These are phyloP conservation scores for Sinocyclocheilus anophthalmus DNA, from an alignment of 2,113 vertebrate species.

Conservation along the genomic window DNA sequence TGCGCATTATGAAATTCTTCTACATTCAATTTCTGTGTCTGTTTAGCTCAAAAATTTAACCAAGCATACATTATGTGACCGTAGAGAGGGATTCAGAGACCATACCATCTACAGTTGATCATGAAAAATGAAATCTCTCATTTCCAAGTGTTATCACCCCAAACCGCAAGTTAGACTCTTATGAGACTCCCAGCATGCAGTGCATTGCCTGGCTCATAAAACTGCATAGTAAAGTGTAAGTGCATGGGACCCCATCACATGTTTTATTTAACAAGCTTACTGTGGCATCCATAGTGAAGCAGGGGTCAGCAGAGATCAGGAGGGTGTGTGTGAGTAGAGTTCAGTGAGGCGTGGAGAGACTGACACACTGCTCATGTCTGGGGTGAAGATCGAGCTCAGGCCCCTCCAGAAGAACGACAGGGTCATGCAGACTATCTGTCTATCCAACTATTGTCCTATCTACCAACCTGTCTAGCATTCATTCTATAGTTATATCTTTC, in stretches of 20 bases:
- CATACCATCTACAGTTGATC: too few species aligned
- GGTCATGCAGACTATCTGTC: neutral
- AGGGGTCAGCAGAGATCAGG: slow-evolving; percentile 11
- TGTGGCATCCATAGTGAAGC: slow-evolving; percentile 7
- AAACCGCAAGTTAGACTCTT: neutral
- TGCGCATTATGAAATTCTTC: too few species aligned
- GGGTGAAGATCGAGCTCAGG: neutral
- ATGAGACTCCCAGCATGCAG: neutral
- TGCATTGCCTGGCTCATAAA: neutral
- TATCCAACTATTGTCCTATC: neutral
- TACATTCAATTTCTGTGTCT: neutral
- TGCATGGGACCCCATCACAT: slow-evolving; percentile 36
- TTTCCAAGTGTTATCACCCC: neutral
- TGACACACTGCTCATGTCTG: slow-evolving; percentile 12
- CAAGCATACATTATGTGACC: neutral
- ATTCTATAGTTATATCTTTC: neutral
- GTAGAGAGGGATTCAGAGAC: neutral
- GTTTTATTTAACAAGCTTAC: slow-evolving; percentile 3
- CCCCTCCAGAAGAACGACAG: neutral
- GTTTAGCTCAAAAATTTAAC: neutral
- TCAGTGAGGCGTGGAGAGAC: slow-evolving; percentile 18
- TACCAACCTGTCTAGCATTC: neutral
- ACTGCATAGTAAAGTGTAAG: slow-evolving; percentile 1
- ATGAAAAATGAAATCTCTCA: neutral
- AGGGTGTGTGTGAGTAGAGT: slow-evolving; percentile 21